Evolutionary conservation across 1,140 invertebrate species (phyloP).

Genomic region (Drosophila sulfurigaster): DNA sequence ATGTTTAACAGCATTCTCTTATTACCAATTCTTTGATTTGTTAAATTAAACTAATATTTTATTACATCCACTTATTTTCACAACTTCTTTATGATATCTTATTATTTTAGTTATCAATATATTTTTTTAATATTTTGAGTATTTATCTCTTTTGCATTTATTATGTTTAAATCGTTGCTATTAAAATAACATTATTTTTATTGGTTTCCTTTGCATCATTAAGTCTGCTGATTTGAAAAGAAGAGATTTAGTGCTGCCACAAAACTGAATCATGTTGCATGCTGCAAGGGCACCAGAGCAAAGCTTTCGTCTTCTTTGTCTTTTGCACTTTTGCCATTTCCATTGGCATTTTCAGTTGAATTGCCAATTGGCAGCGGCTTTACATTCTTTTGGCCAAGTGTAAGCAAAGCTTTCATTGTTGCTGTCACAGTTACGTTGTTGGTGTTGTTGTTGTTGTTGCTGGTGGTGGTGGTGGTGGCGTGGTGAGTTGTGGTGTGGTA

Average conservation of each 20-base stretch:
- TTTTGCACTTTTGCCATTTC: slow-evolving; percentile 5
- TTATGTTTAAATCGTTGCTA: too few relatives aligned
- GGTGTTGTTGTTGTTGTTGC: slow-evolving; percentile 32
- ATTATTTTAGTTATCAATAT: too few relatives aligned
- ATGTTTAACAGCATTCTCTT: too few relatives aligned
- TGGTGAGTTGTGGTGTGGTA: slow-evolving; percentile 48
- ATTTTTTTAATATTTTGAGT: too few relatives aligned
- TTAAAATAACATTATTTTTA: too few relatives aligned
- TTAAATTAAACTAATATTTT: too few relatives aligned
- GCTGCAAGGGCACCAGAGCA: slow-evolving; percentile 9
- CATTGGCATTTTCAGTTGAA: slow-evolving; percentile 10
- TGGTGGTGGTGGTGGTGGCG: slow-evolving; percentile 26
- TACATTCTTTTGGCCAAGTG: slow-evolving; percentile 39
- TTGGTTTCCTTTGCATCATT: neutral
- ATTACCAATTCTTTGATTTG: too few relatives aligned
- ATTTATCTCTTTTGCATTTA: too few relatives aligned
- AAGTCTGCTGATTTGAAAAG: neutral
- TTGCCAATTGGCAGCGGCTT: slow-evolving; percentile 19
- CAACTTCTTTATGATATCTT: too few relatives aligned
- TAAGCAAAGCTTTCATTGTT: slow-evolving; percentile 56
- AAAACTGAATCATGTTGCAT: slow-evolving; percentile 29
- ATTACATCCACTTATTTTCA: too few relatives aligned
- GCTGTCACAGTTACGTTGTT: slow-evolving; percentile 38
- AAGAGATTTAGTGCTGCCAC: neutral
- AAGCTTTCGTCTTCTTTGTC: slow-evolving; percentile 21